phyloP scores from a whole-genome alignment of 2,888 invertebrate genomes.

The Melanostoma mellinum region DNA sequence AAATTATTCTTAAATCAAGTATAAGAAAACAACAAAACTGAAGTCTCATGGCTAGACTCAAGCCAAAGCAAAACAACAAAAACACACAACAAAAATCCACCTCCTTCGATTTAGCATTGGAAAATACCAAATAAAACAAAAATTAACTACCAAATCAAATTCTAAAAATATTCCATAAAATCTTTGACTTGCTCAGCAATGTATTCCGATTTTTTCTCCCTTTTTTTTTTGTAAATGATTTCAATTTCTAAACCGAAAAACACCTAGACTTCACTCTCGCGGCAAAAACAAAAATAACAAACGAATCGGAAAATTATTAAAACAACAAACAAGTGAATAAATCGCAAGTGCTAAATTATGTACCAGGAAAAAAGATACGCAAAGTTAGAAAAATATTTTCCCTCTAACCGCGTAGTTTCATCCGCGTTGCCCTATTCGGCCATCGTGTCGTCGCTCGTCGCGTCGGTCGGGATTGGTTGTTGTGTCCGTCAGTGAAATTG shows the following conservation, averaged over 20 bases:
- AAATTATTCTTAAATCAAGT: too few relatives aligned
- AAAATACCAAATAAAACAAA: conserved; percentile 43
- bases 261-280: conserved; percentile 33
- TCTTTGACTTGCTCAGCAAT: conserved; percentile 43
- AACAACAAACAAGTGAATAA: conserved; percentile 73
- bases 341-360: conserved; percentile 73
- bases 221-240: background rate
- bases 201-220: conserved; percentile 16
- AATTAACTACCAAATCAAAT: conserved; percentile 62
- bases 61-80: conserved; percentile 53
- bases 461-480: background rate
- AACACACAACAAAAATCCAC: background rate
- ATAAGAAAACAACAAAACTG: conserved; percentile 9
- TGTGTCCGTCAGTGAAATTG: background rate
- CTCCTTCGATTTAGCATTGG: conserved; percentile 28
- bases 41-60: conserved; percentile 29
- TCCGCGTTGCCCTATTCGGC: conserved; percentile 1
- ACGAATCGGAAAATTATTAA: conserved; percentile 67
- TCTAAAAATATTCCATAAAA: conserved; percentile 67
- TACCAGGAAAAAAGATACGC: conserved; percentile 55
- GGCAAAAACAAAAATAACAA: conserved; percentile 37
- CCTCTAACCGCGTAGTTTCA: conserved; percentile 44
- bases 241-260: conserved; percentile 38
- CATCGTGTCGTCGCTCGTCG: background rate
- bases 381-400: conserved; percentile 67